Percentiles rank a stretch among this genome's conserved stretches.
These are phyloP conservation scores for Eulithis prunata DNA, from an alignment of 2,888 invertebrate genomes.

Conservation along the genomic window DNA sequence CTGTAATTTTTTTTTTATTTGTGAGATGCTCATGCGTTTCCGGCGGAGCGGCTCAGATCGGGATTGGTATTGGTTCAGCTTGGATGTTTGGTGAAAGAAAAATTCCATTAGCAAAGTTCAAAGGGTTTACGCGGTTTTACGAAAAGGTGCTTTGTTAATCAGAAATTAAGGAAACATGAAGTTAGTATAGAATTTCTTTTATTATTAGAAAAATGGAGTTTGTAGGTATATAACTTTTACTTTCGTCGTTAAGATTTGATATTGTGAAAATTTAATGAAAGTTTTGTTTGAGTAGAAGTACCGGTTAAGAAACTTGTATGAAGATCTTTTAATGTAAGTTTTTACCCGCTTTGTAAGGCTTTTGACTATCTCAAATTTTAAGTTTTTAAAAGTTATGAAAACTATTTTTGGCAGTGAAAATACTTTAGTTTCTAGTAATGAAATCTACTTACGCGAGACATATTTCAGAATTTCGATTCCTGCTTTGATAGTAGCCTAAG, in stretches of 20 bases:
- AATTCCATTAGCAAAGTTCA: neutral
- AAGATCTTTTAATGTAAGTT: no score
- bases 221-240: no score
- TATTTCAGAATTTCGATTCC: constrained; percentile 15
- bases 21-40: constrained; percentile 69
- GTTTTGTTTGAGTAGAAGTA: neutral
- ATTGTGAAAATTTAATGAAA: neutral
- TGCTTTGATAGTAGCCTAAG: constrained; percentile 21
- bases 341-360: neutral
- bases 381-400: neutral
- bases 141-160: neutral
- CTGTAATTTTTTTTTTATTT: constrained; percentile 76
- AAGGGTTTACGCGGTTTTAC: neutral
- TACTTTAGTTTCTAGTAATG: no score
- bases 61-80: constrained; percentile 19
- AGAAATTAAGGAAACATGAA: neutral
- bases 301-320: no score
- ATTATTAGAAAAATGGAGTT: no score
- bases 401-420: neutral
- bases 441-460: no score
- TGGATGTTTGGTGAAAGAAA: constrained; percentile 2
- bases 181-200: neutral
- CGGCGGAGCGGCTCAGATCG: constrained; percentile 50
- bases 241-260: neutral
- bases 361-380: neutral